Evolutionary conservation across 1,140 invertebrate genomes (phyloP).

Genomic region (Hetaerina americana): DNA sequence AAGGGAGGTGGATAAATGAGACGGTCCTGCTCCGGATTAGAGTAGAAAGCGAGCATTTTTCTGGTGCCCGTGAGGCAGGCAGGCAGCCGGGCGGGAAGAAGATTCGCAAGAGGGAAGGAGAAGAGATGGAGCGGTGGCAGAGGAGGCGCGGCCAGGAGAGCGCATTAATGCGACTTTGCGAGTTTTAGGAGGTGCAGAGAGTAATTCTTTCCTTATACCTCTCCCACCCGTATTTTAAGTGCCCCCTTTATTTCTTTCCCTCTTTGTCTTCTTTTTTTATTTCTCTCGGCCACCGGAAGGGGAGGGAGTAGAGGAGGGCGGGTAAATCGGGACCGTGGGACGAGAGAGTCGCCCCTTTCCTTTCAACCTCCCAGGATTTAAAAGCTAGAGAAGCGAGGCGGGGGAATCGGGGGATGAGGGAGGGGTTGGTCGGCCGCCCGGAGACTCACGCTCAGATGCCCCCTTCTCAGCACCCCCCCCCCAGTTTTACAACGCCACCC

Average conservation of each 20-base stretch:
- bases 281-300: not conserved
- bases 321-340: no score
- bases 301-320: no score
- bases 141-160: not conserved
- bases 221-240: not conserved
- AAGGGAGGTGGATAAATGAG: no score
- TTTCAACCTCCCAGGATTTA: no score
- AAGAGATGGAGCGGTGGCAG: not conserved
- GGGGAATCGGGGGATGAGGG: no score
- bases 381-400: no score
- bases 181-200: not conserved
- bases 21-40: no score
- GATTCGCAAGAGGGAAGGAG: not conserved
- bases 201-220: not conserved
- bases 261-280: not conserved
- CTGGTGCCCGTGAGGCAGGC: no score
- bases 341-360: no score
- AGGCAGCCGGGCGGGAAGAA: not conserved
- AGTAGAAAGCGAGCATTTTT: no score
- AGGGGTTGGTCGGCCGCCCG: no score
- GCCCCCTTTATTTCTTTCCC: not conserved
- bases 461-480: not conserved
- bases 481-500: not conserved
- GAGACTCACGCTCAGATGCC: no score
- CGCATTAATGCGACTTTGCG: not conserved